A percentile compares a stretch with the other conserved stretches of the same genome.
phyloP scores from a whole-genome alignment of 2,113 vertebrate genomes.

The Oryzias woworae region DNA sequence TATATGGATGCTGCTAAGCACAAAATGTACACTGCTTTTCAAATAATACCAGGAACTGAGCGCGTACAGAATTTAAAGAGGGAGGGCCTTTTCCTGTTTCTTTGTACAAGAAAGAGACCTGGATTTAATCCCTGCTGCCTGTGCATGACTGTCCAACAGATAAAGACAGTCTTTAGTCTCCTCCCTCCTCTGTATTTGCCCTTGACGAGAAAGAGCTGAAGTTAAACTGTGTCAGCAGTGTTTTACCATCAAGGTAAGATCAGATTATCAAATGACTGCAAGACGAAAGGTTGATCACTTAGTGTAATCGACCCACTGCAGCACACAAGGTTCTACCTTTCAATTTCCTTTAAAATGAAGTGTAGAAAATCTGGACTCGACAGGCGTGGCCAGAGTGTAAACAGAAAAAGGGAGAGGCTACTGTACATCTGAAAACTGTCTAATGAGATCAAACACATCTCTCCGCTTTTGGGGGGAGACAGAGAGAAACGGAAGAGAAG shows the following conservation, averaged over 20 bases:
- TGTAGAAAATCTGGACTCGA: not conserved
- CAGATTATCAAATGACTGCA: not conserved
- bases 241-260: not conserved
- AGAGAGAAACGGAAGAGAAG: not conserved
- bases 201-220: not conserved
- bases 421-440: slow-evolving; percentile 6
- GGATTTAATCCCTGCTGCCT: not conserved
- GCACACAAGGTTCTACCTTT: no score
- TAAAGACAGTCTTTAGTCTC: slow-evolving; percentile 10
- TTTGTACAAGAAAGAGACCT: slow-evolving; percentile 8
- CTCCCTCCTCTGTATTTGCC: not conserved
- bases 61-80: slow-evolving; percentile 5
- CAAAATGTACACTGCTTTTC: not conserved
- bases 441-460: no score
- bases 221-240: slow-evolving; percentile 1
- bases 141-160: not conserved
- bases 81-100: slow-evolving; percentile 41
- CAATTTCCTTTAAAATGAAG: not conserved
- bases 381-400: not conserved
- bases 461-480: not conserved
- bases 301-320: not conserved
- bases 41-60: slow-evolving; percentile 43
- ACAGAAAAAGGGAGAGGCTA: not conserved
- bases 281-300: not conserved
- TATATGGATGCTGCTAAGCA: not conserved